These are phyloP conservation scores for Botia kubotai DNA, from an alignment of 2,797 vertebrate genomes.

Conservation along the genomic window DNA sequence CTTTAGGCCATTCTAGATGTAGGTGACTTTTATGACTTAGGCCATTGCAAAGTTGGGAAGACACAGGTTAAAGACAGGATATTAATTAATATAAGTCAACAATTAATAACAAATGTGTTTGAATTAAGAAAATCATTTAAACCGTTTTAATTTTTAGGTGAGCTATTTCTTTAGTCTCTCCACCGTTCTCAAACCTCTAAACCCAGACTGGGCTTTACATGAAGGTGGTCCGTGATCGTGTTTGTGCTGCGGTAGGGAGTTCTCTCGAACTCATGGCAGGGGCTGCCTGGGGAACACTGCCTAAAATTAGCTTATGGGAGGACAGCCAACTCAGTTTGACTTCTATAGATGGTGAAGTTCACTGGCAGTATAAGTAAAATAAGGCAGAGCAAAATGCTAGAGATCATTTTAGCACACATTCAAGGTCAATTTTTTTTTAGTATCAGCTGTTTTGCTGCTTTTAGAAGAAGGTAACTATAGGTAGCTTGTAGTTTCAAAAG, in stretches of 20 bases:
- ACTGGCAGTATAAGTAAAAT: slow-evolving; percentile 85
- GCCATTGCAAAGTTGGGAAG: too few relatives aligned
- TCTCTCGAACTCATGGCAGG: slow-evolving; percentile 79
- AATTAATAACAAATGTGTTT: too few relatives aligned
- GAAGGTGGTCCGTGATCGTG: slow-evolving; percentile 47
- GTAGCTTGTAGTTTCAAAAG: slow-evolving; percentile 12
- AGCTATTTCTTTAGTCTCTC: neutral
- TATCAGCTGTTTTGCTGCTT: slow-evolving; percentile 82
- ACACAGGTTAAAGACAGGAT: too few relatives aligned
- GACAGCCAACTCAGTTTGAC: slow-evolving; percentile 84
- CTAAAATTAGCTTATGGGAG: slow-evolving; percentile 90
- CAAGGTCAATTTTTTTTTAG: slow-evolving; percentile 90
- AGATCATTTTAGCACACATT: slow-evolving; percentile 80
- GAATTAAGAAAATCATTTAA: too few relatives aligned
- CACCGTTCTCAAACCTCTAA: slow-evolving; percentile 53
- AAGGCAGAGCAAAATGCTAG: slow-evolving; percentile 89
- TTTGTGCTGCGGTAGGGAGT: slow-evolving; percentile 74
- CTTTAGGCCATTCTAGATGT: too few relatives aligned
- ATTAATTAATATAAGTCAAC: too few relatives aligned
- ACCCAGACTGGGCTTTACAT: slow-evolving; percentile 22
- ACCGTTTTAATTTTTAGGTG: too few relatives aligned
- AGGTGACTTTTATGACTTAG: too few relatives aligned
- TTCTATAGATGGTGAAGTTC: slow-evolving; percentile 99
- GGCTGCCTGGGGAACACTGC: slow-evolving; percentile 71
- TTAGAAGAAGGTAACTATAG: slow-evolving; percentile 49